A percentile compares a stretch with the other conserved stretches of the same genome.
phyloP scores from a whole-genome alignment of 1,140 invertebrate species.

The Campodea augens region DNA sequence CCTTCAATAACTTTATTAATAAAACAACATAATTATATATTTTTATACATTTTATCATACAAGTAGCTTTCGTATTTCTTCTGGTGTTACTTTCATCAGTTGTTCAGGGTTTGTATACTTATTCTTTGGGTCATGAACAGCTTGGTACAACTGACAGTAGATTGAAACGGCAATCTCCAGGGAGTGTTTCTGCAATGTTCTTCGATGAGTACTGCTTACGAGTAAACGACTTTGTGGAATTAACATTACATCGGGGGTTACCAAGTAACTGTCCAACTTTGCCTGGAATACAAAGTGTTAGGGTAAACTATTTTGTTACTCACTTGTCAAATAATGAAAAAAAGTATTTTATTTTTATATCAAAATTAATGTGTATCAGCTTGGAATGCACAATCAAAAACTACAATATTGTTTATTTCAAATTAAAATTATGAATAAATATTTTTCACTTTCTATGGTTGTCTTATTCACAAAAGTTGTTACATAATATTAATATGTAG shows the following conservation, averaged over 20 bases:
- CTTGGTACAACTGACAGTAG: slow-evolving; percentile 67
- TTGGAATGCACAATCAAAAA: background rate
- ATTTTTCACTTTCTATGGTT: background rate
- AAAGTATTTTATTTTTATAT: background rate
- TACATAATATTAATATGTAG: no score
- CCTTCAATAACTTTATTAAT: no score
- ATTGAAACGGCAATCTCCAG: slow-evolving; percentile 72
- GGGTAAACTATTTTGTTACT: background rate
- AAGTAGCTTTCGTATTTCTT: slow-evolving; percentile 43
- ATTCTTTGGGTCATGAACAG: slow-evolving; percentile 53
- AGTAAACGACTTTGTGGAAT: slow-evolving; percentile 70
- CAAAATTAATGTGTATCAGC: background rate
- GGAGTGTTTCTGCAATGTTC: slow-evolving; percentile 51
- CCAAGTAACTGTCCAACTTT: slow-evolving; percentile 55
- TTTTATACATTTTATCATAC: no score
- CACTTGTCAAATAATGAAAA: background rate
- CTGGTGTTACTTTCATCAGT: slow-evolving; percentile 51
- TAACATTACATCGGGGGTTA: slow-evolving; percentile 57
- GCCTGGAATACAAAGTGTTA: slow-evolving; percentile 26
- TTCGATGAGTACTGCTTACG: slow-evolving; percentile 54
- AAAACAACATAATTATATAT: no score
- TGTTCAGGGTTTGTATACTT: slow-evolving; percentile 48
- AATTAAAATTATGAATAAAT: background rate
- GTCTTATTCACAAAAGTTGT: background rate
- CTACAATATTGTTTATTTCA: background rate